Percentiles rank a stretch among this genome's conserved stretches.
Conservation (phyloP, 35 echinoderm and acorn worm species). For the Lytechinus variegatus region DNA sequence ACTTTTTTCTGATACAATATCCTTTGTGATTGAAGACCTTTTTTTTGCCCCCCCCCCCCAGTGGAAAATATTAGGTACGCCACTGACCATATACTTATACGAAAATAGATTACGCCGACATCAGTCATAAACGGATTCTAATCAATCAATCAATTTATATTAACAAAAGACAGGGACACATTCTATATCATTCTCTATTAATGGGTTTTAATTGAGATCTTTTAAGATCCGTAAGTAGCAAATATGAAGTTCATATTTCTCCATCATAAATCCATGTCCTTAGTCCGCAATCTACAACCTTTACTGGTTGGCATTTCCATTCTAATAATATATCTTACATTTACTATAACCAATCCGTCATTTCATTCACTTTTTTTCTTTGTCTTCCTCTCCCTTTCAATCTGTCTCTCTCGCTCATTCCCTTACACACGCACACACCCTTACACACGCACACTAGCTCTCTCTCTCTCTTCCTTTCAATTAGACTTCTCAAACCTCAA, state of each 20-base stretch:
- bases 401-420: too few species aligned
- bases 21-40: too few species aligned
- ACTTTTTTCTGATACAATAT: too few species aligned
- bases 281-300: neutral
- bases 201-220: slow-evolving; percentile 31
- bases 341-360: neutral
- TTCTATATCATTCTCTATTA: neutral
- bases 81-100: too few species aligned
- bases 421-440: too few species aligned
- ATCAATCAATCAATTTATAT: neutral
- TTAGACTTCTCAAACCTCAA: neutral
- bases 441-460: too few species aligned
- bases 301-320: neutral
- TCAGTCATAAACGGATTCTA: too few species aligned
- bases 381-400: neutral
- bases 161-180: neutral
- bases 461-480: neutral
- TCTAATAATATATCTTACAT: slow-evolving; percentile 15
- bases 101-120: too few species aligned
- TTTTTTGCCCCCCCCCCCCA: too few species aligned
- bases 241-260: slow-evolving; percentile 6
- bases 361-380: neutral
- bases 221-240: slow-evolving; percentile 26
- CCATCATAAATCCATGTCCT: neutral
- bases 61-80: too few species aligned